A percentile compares a stretch with the other conserved stretches of the same genome.
phyloP scores from a whole-genome alignment of 2,888 invertebrate species.

The Stenichneumon culpator region DNA sequence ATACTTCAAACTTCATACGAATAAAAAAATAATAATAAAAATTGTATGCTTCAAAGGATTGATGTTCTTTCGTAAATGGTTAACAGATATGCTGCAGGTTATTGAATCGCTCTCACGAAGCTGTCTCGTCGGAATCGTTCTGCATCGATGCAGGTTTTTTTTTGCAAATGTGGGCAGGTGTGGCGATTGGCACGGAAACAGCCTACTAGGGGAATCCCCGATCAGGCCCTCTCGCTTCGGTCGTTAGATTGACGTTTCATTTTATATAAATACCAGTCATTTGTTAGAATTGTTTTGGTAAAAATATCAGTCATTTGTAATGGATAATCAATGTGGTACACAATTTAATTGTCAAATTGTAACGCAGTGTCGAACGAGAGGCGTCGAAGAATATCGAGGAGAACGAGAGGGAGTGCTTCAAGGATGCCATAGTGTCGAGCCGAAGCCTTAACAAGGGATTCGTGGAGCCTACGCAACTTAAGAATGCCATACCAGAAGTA shows the following conservation, averaged over 20 bases:
- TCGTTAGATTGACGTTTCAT: not conserved
- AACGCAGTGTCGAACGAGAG: slow-evolving; percentile 81
- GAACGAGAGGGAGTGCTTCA: slow-evolving; percentile 82
- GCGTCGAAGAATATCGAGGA: slow-evolving; percentile 84
- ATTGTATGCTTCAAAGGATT: too few relatives aligned
- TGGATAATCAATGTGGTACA: not conserved
- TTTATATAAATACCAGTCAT: not conserved
- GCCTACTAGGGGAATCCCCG: too few relatives aligned
- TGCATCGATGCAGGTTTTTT: too few relatives aligned
- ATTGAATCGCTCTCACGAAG: slow-evolving; percentile 10
- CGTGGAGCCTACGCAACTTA: slow-evolving; percentile 77
- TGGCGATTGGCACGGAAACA: too few relatives aligned
- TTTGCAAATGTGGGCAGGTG: not conserved
- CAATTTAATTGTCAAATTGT: not conserved
- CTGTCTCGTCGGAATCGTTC: slow-evolving; percentile 6
- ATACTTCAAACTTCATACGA: too few relatives aligned
- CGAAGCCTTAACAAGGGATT: slow-evolving; percentile 82
- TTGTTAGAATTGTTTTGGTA: too few relatives aligned
- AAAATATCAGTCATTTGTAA: not conserved
- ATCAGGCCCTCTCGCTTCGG: too few relatives aligned
- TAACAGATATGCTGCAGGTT: not conserved
- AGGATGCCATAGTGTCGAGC: slow-evolving; percentile 83
- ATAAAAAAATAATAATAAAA: too few relatives aligned
- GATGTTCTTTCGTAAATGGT: too few relatives aligned
- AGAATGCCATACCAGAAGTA: slow-evolving; percentile 80